Percentiles rank a stretch among this genome's conserved stretches.
phyloP scores from a whole-genome alignment of 1,140 invertebrate species.

The Tigriopus japonicus region DNA sequence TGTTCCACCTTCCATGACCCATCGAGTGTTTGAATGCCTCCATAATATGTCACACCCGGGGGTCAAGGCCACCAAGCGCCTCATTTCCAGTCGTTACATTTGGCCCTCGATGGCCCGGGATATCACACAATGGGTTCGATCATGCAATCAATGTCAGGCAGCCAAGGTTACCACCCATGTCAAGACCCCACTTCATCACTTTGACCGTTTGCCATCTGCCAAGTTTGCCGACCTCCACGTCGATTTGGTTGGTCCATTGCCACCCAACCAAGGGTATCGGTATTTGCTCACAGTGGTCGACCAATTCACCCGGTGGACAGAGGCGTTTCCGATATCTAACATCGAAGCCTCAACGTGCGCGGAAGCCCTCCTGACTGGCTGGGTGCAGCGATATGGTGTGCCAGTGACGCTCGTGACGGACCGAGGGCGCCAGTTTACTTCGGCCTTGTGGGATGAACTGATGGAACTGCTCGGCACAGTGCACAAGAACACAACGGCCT shows the following conservation, averaged over 20 bases:
- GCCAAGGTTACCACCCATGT: too few species aligned
- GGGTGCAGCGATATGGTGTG: constrained; percentile 13
- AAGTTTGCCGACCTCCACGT: not conserved
- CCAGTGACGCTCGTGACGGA: constrained; percentile 23
- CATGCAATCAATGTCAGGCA: too few species aligned
- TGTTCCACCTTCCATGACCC: too few species aligned
- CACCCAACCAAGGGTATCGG: not conserved
- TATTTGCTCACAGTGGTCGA: not conserved
- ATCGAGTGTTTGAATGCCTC: too few species aligned
- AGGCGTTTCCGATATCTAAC: not conserved
- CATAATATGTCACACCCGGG: too few species aligned
- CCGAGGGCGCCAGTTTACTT: constrained; percentile 24
- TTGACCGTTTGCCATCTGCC: too few species aligned
- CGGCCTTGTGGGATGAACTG: constrained; percentile 15
- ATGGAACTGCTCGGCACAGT: constrained; percentile 6
- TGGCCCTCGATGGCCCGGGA: too few species aligned
- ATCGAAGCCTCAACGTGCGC: not conserved
- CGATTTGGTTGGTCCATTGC: not conserved
- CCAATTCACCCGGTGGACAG: not conserved
- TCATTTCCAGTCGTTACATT: too few species aligned
- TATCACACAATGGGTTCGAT: too few species aligned
- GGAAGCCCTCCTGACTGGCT: not conserved
- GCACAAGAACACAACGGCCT: constrained; percentile 4
- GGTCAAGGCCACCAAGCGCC: too few species aligned
- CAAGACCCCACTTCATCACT: too few species aligned